Percentiles rank a stretch among this genome's conserved stretches.
These are phyloP conservation scores for Chrysopilus asiliformis DNA, from an alignment of 2,888 invertebrate species.

Conservation along the genomic window DNA sequence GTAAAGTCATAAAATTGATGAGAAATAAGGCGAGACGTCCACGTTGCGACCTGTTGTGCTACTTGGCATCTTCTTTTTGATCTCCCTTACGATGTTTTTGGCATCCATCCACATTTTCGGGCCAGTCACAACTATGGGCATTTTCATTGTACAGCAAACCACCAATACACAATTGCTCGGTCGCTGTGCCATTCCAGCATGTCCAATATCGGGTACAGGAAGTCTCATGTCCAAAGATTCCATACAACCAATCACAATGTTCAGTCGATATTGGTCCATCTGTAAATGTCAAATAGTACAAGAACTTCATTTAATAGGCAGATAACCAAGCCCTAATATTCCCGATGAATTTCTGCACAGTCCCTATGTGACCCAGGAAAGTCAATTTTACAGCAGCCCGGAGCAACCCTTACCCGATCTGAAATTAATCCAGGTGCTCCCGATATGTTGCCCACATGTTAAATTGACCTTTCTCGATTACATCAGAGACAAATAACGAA, in stretches of 20 bases:
- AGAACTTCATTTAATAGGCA: no score
- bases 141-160: conserved; percentile 82
- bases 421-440: no score
- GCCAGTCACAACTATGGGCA: conserved; percentile 88
- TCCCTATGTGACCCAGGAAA: background rate
- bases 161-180: conserved; percentile 83
- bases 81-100: conserved; percentile 85
- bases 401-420: no score
- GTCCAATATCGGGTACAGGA: conserved; percentile 90
- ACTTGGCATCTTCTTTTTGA: no score
- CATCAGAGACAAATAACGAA: no score
- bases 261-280: conserved; percentile 73
- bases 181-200: conserved; percentile 88
- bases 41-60: no score
- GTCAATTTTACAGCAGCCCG: background rate
- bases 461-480: no score
- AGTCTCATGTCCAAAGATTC: conserved; percentile 87
- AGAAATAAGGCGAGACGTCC: no score
- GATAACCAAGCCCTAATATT: background rate
- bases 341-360: conserved; percentile 2
- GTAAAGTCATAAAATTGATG: no score
- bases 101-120: conserved; percentile 83
- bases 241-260: conserved; percentile 86
- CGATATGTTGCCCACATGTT: no score
- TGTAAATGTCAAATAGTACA: no score